Percentiles rank a stretch among this genome's conserved stretches.
These are phyloP conservation scores for Ophioninae sp. DNA, from an alignment of 2,888 invertebrate genomes.

Conservation along the genomic window DNA sequence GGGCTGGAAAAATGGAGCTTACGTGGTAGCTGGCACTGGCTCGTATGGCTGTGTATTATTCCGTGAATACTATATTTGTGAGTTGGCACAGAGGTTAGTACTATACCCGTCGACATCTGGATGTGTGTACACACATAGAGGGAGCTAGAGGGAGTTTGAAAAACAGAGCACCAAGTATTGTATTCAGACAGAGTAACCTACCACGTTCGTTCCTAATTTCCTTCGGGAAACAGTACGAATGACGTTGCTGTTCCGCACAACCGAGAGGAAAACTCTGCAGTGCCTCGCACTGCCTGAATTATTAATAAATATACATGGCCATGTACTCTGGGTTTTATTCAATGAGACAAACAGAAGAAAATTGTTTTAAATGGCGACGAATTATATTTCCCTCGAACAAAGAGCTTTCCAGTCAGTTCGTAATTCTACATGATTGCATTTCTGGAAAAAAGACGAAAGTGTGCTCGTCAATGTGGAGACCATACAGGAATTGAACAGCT, in stretches of 20 bases:
- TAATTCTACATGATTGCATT: slow-evolving; percentile 30
- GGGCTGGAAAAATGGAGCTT: slow-evolving; percentile 54
- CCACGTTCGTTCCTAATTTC: slow-evolving; percentile 79
- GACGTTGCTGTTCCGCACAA: slow-evolving; percentile 69
- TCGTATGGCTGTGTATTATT: slow-evolving; percentile 73
- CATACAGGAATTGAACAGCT: too few species aligned
- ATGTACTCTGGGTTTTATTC: slow-evolving; percentile 29
- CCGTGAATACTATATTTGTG: slow-evolving; percentile 81
- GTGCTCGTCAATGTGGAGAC: too few species aligned
- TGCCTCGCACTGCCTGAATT: slow-evolving; percentile 44
- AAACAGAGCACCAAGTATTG: slow-evolving; percentile 67
- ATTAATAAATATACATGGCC: slow-evolving; percentile 46
- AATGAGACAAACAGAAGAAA: slow-evolving; percentile 31
- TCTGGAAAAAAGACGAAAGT: neutral
- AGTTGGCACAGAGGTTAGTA: slow-evolving; percentile 70
- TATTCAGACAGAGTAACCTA: slow-evolving; percentile 43
- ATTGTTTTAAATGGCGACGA: slow-evolving; percentile 21
- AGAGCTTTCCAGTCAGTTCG: neutral
- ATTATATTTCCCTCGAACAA: slow-evolving; percentile 7
- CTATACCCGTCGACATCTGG: neutral
- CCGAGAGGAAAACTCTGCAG: slow-evolving; percentile 50
- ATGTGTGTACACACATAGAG: slow-evolving; percentile 51
- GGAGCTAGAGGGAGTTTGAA: slow-evolving; percentile 64
- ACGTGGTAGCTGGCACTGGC: slow-evolving; percentile 18
- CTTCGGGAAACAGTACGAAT: slow-evolving; percentile 79